Evolutionary conservation across 2,888 invertebrate species (phyloP).

Genomic region (Phania funesta): DNA sequence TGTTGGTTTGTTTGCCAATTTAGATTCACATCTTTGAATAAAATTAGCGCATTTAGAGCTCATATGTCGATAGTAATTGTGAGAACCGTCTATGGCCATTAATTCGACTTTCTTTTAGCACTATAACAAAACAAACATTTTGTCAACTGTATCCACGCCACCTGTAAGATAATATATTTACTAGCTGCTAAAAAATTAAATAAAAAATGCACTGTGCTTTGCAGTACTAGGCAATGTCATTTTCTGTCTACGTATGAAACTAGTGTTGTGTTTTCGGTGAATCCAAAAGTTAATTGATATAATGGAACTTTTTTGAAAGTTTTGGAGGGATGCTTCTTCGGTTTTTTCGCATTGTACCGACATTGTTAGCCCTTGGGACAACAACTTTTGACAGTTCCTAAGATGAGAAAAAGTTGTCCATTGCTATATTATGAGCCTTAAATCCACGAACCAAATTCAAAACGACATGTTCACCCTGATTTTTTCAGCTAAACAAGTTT

Average conservation of each 20-base stretch:
- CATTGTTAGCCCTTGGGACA: conserved; percentile 7
- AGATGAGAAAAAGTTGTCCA: too few species aligned
- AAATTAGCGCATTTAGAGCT: too few species aligned
- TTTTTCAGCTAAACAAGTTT: neutral
- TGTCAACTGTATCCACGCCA: neutral
- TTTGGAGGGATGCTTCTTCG: neutral
- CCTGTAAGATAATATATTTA: too few species aligned
- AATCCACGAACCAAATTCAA: neutral
- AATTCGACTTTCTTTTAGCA: too few species aligned
- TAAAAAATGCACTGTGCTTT: neutral
- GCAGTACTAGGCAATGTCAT: neutral
- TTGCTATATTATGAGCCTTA: neutral
- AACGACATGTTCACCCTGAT: neutral
- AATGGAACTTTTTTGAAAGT: neutral
- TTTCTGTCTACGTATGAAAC: neutral
- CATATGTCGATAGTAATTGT: neutral
- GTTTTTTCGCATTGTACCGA: neutral
- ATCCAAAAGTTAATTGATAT: conserved; percentile 2
- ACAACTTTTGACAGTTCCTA: too few species aligned
- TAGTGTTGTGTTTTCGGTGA: conserved; percentile 1
- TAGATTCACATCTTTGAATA: neutral
- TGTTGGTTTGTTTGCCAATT: neutral
- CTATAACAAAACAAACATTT: neutral
- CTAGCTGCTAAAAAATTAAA: neutral
- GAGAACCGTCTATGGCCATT: neutral